Percentiles rank a stretch among this genome's conserved stretches.
These are phyloP conservation scores for Macropus fuliginosus DNA, from an alignment of 2,797 vertebrate genomes.

Conservation along the genomic window DNA sequence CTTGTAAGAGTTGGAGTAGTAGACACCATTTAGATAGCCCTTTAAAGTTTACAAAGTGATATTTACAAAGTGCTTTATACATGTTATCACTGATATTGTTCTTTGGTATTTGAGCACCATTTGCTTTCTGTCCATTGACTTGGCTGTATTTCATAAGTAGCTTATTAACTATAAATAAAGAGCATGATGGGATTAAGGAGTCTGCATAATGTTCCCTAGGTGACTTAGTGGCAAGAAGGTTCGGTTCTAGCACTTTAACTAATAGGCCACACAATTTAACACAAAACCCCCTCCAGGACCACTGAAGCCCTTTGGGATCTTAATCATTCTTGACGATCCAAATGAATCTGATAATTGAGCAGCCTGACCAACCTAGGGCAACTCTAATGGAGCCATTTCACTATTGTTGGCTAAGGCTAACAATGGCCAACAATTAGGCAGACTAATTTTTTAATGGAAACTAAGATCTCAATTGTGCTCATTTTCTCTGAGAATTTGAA, in stretches of 20 bases:
- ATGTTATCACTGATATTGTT: neutral
- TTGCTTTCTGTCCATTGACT: neutral
- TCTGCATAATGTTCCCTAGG: constrained; percentile 27
- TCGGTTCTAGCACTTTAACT: neutral
- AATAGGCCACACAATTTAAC: neutral
- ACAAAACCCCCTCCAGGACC: neutral
- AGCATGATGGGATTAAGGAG: constrained; percentile 11
- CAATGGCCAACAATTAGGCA: neutral
- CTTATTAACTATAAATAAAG: neutral
- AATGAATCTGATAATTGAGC: neutral
- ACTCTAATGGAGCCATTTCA: neutral
- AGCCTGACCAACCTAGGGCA: neutral
- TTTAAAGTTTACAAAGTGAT: neutral
- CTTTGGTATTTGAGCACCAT: neutral
- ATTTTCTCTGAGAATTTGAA: neutral
- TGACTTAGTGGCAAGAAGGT: constrained; percentile 5
- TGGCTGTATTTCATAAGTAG: neutral
- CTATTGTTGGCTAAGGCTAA: neutral
- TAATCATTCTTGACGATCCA: constrained; percentile 16
- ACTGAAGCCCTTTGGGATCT: neutral
- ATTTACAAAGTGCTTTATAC: neutral
- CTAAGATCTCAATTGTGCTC: neutral
- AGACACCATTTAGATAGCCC: neutral
- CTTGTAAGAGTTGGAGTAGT: neutral
- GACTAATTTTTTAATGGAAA: constrained; percentile 4